Evolutionary conservation across 2,113 vertebrate genomes (phyloP).

Genomic region (Psephotus haematonotus): DNA sequence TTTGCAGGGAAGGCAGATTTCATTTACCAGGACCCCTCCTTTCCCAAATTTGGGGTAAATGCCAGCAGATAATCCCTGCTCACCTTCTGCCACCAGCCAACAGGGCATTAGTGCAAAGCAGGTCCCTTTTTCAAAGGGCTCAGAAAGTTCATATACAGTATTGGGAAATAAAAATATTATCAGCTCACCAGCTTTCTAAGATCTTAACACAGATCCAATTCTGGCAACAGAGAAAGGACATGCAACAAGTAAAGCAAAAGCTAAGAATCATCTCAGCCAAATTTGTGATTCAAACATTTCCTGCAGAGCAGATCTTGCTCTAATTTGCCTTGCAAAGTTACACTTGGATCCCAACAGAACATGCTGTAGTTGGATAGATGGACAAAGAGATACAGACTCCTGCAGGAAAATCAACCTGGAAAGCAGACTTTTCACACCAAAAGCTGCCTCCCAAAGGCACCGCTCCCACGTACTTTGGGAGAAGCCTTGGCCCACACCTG

Average conservation of each 20-base stretch:
- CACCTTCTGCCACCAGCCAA: neutral
- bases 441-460: neutral
- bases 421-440: neutral
- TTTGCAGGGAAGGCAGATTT: neutral
- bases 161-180: neutral
- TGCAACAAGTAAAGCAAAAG: neutral
- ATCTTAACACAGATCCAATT: neutral
- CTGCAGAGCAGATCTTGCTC: neutral
- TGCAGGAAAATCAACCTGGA: neutral
- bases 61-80: accelerated
- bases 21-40: accelerated
- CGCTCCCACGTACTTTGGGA: accelerated
- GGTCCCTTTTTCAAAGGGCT: neutral
- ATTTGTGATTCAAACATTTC: neutral
- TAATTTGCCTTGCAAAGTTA: neutral
- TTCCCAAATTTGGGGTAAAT: neutral
- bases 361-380: accelerated
- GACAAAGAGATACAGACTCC: neutral
- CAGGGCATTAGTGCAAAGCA: neutral
- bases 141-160: neutral
- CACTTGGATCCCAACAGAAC: neutral
- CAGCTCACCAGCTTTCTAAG: neutral
- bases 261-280: neutral
- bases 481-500: neutral
- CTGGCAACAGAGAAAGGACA: accelerated